A percentile compares a stretch with the other conserved stretches of the same genome.
Evolutionary conservation across 1,140 invertebrate genomes (phyloP).

Genomic region (Lasaia peninsularis): DNA sequence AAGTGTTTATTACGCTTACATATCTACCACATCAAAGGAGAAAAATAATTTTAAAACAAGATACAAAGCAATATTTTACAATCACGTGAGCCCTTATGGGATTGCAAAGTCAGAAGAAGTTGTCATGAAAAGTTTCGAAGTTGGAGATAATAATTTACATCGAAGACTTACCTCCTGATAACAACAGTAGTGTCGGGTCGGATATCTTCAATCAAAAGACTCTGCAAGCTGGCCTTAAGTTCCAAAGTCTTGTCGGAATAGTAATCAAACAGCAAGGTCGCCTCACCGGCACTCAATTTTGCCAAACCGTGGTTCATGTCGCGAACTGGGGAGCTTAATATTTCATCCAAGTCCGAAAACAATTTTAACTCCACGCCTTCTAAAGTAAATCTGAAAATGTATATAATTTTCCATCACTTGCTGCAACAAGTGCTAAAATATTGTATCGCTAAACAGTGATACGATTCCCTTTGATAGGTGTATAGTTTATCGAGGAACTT

Average conservation of each 20-base stretch:
- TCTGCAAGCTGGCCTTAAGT: conserved; percentile 84
- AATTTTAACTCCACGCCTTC: conserved; percentile 84
- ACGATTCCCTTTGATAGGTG: too few species aligned
- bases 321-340: conserved; percentile 85
- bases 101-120: too few species aligned
- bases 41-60: too few species aligned
- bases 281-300: conserved; percentile 85
- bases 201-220: conserved; percentile 84
- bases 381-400: conserved; percentile 77
- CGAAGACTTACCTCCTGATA: conserved; percentile 79
- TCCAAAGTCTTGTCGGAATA: conserved; percentile 85
- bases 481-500: too few species aligned
- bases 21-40: too few species aligned
- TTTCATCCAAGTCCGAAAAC: conserved; percentile 86
- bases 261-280: conserved; percentile 80
- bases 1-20: too few species aligned
- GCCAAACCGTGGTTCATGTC: conserved; percentile 85
- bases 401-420: neutral
- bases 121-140: neutral
- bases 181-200: conserved; percentile 80
- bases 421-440: neutral
- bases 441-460: neutral
- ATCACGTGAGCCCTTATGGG: too few species aligned
- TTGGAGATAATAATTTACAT: neutral
- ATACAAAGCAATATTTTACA: too few species aligned